These are phyloP conservation scores for Noctua fimbriata DNA, from an alignment of 2,888 invertebrate species.

Conservation along the genomic window DNA sequence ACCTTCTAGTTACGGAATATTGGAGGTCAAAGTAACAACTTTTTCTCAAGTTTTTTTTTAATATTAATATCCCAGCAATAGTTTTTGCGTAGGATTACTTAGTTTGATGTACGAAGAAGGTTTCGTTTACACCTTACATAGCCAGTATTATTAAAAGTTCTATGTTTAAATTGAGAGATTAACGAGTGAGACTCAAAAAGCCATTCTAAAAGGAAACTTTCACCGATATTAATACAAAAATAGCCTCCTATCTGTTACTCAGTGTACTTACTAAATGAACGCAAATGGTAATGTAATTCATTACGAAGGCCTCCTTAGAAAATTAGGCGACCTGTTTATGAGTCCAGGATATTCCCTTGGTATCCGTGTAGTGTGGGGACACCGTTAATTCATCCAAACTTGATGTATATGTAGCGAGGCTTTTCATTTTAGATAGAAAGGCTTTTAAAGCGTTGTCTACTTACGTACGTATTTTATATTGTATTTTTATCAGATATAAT, in stretches of 20 bases:
- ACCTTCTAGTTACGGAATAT: too few relatives aligned
- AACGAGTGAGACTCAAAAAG: neutral
- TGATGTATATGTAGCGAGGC: slow-evolving; percentile 19
- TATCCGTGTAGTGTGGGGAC: slow-evolving; percentile 43
- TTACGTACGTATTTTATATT: neutral
- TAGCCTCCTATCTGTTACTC: slow-evolving; percentile 16
- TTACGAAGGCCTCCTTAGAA: slow-evolving; percentile 62
- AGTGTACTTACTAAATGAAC: slow-evolving; percentile 42
- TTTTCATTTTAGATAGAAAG: slow-evolving; percentile 5
- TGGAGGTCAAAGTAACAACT: too few relatives aligned
- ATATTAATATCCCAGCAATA: too few relatives aligned
- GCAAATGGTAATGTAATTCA: slow-evolving; percentile 70
- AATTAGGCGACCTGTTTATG: slow-evolving; percentile 64
- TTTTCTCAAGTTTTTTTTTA: too few relatives aligned
- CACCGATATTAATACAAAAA: neutral
- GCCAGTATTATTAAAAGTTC: neutral
- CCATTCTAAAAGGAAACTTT: neutral
- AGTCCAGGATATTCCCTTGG: slow-evolving; percentile 56
- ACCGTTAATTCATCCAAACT: slow-evolving; percentile 55
- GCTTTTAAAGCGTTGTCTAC: neutral
- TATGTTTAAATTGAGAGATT: neutral
- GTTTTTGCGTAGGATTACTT: too few relatives aligned
- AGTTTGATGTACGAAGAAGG: too few relatives aligned
- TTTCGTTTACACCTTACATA: neutral
- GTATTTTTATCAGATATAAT: neutral